A percentile compares a stretch with the other conserved stretches of the same genome.
Conservation (phyloP, 2,113 vertebrate species). For the Canis aureus region DNA sequence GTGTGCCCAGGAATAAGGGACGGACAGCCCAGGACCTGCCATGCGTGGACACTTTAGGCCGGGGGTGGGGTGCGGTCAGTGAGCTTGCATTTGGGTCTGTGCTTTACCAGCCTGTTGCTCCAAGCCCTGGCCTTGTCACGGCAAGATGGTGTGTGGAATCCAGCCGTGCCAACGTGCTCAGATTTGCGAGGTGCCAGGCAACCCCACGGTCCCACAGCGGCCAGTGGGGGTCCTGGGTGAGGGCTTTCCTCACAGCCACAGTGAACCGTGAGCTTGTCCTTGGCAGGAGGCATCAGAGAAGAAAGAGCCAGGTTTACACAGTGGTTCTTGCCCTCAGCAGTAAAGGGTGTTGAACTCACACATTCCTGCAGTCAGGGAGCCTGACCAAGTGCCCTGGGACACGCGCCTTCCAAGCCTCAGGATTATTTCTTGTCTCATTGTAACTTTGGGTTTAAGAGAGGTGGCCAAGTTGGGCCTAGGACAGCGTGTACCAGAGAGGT, state of each 20-base stretch:
- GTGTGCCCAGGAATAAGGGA: not conserved
- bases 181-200: not conserved
- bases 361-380: not conserved
- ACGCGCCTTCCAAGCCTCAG: rapidly evolving
- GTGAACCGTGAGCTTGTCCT: not conserved
- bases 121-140: not conserved
- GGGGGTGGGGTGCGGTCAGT: rapidly evolving
- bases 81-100: not conserved
- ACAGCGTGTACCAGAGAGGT: rapidly evolving
- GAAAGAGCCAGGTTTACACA: not conserved
- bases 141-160: not conserved
- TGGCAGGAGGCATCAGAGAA: not conserved
- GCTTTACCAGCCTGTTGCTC: no score
- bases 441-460: not conserved
- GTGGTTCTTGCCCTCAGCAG: rapidly evolving
- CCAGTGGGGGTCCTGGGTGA: not conserved
- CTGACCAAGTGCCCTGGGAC: rapidly evolving
- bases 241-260: not conserved
- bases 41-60: rapidly evolving
- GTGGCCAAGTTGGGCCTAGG: not conserved
- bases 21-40: not conserved
- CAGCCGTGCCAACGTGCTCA: not conserved
- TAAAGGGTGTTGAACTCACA: not conserved
- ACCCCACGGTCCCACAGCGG: rapidly evolving
- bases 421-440: no score